These are phyloP conservation scores for Trichosurus vulpecula DNA, from an alignment of 2,797 vertebrate species.

Conservation along the genomic window DNA sequence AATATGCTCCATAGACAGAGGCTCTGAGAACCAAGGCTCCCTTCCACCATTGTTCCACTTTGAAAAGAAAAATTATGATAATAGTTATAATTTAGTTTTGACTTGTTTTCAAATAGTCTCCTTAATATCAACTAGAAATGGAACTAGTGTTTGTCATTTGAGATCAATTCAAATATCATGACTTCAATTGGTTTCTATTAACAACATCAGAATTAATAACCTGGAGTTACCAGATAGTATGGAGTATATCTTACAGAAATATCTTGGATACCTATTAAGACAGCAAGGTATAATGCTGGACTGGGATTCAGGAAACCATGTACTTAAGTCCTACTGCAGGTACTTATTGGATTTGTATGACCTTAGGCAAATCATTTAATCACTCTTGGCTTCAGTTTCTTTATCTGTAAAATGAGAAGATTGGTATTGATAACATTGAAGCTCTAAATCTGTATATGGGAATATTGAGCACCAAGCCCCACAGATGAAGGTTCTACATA, in stretches of 20 bases:
- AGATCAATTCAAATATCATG: not conserved
- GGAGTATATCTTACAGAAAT: not conserved
- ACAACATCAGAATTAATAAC: not conserved
- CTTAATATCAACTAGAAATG: not conserved
- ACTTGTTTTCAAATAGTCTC: not conserved
- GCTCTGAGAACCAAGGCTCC: not conserved
- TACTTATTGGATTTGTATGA: not conserved
- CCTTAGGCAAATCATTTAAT: not conserved
- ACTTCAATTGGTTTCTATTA: not conserved
- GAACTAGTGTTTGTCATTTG: not conserved
- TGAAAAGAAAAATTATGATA: not conserved
- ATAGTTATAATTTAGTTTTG: not conserved
- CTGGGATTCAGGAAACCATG: not conserved
- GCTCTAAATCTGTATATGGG: not conserved
- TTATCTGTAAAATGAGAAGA: not conserved
- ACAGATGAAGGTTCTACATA: not conserved
- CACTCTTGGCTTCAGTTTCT: not conserved
- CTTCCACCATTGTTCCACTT: not conserved
- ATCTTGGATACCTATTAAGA: not conserved
- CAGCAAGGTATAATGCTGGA: not conserved
- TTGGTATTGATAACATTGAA: not conserved
- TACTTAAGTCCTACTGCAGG: not conserved
- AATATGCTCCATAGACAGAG: not conserved
- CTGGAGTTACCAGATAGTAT: not conserved
- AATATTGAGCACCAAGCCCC: not conserved